phyloP scores from a whole-genome alignment of 2,797 vertebrate genomes.

The Vespertilio murinus region DNA sequence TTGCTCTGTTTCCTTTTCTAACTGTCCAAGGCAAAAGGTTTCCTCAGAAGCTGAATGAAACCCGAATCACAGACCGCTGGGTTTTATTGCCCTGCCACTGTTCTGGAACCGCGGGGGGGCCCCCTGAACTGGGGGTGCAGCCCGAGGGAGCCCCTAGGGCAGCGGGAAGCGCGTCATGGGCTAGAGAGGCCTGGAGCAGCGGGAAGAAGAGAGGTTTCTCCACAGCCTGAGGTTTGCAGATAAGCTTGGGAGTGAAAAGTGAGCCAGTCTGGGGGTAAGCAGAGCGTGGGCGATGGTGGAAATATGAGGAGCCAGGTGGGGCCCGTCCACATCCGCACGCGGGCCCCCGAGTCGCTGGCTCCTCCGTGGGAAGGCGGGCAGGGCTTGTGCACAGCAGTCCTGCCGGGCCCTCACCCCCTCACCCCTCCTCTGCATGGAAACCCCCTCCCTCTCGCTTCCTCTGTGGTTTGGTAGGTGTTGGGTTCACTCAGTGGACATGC shows the following conservation, averaged over 20 bases:
- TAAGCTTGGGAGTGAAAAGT: neutral
- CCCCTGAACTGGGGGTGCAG: neutral
- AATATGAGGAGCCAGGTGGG: neutral
- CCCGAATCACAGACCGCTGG: constrained; percentile 8
- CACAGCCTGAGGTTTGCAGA: constrained; percentile 9
- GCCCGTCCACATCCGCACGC: neutral
- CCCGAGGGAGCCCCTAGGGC: constrained; percentile 34
- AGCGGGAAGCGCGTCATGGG: constrained; percentile 36
- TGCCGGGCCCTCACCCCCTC: neutral
- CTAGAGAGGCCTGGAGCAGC: constrained; percentile 51
- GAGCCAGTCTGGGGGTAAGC: neutral
- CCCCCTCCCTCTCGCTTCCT: constrained; percentile 31
- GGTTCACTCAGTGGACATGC: constrained; percentile 36
- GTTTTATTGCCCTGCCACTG: constrained; percentile 69
- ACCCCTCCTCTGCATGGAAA: neutral
- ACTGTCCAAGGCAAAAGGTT: constrained; percentile 42
- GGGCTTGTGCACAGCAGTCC: neutral
- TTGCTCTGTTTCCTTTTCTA: constrained; percentile 69
- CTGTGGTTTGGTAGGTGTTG: constrained; percentile 56
- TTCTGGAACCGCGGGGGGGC: constrained; percentile 16
- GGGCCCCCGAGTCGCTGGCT: neutral
- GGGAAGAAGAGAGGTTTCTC: neutral
- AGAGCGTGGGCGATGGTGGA: neutral
- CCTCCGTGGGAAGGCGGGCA: neutral
- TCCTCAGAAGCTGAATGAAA: constrained; percentile 70